Base-by-base conservation (phyloP, 2,888 invertebrate species). In the Tholera decimalis region DNA sequence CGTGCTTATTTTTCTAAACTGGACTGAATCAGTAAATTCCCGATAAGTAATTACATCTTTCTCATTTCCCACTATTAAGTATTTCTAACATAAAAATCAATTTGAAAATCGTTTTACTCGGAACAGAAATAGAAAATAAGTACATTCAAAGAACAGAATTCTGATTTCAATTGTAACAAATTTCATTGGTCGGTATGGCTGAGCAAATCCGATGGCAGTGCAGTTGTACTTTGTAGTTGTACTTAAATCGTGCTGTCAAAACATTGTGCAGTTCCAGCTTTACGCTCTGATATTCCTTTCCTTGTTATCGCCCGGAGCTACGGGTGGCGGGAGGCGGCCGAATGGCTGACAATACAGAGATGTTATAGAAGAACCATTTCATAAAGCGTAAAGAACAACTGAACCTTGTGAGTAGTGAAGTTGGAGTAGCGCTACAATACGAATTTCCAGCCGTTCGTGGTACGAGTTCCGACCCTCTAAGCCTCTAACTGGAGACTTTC, bases 261-360 rank as follows among this genome's bases (percentile, higher is more conserved):
- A 79, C 71, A 82, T 58, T 73, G 68, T 80, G 75, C 78, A 80
- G 70, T 76, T 75, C 60, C 73, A 71, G 79, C 81, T 83, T 66
- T 77, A 63, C 66, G 75, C 54, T 78, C 79, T 74, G 75, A 74
- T 80, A 80, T 77, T 76, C 73, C 70, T 78, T 74, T 78, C 78
- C 74, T 84, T 82, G 82, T 86, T 81, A 81, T 78, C 68, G 83
- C 84, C 82, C 75, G 81, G 71, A 83, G 86, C 84, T 64, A 67
- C 66, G 71, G 72, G 68, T 35, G 71, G 64, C 20, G 57, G 66
- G 71, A 43, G 49, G 53, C 6, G 15, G 15, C 35, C 15, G 22
- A 58, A 35, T 26, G 26, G 15, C 20, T 18, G 9, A 20, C 11
- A 1, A 39, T 3, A 6, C 61, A 51, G 46, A 7, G 0, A 70